Evolutionary conservation across 2,797 vertebrate genomes (phyloP).

Genomic region (Poeciliopsis turneri): DNA sequence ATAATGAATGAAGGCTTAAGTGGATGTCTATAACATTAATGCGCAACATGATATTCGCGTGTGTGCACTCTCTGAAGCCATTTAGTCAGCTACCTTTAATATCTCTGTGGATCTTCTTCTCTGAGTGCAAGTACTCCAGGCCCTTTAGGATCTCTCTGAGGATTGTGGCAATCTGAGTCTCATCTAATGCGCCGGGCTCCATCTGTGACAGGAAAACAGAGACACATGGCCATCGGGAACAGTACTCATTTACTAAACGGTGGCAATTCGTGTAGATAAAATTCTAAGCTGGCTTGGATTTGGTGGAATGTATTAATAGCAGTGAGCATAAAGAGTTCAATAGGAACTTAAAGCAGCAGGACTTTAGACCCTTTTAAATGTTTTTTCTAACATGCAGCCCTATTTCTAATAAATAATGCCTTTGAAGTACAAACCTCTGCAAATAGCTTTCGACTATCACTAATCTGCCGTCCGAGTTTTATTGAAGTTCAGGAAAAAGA

Average conservation of each 20-base stretch:
- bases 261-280: not conserved
- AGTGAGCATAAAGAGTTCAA: not conserved
- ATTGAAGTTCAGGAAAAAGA: not conserved
- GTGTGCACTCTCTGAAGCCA: slow-evolving; percentile 14
- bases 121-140: slow-evolving; percentile 97
- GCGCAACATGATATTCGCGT: slow-evolving; percentile 44
- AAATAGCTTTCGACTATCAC: not conserved
- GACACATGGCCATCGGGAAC: not conserved
- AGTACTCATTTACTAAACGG: not conserved
- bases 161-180: slow-evolving; percentile 97
- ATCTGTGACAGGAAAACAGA: slow-evolving; percentile 76
- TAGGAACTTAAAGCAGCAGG: not conserved
- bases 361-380: not conserved
- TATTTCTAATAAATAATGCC: not conserved
- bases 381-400: not conserved
- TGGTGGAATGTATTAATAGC: no score
- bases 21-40: slow-evolving; percentile 48
- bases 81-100: slow-evolving; percentile 88
- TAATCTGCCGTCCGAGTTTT: not conserved
- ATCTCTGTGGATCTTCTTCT: slow-evolving; percentile 99
- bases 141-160: slow-evolving; percentile 98
- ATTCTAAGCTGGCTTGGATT: not conserved
- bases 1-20: slow-evolving; percentile 39
- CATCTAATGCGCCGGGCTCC: slow-evolving; percentile 94
- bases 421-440: not conserved